phyloP scores from a whole-genome alignment of 2,113 vertebrate genomes.

The Aramus guarauna region DNA sequence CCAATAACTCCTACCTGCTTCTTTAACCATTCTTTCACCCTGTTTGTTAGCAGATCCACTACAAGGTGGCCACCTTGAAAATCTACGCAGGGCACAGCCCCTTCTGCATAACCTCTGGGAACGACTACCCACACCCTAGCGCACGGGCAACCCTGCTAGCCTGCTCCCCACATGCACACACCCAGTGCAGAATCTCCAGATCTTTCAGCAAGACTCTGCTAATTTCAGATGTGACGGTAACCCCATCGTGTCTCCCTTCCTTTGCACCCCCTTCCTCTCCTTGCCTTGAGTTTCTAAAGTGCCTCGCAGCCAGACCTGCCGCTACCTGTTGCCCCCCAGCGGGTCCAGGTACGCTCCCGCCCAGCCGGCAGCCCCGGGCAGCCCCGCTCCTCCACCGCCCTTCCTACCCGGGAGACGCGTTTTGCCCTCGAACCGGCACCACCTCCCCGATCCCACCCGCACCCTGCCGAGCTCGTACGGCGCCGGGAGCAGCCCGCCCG shows the following conservation, averaged over 20 bases:
- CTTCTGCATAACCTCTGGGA: not conserved
- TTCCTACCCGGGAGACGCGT: not conserved
- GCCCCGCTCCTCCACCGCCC: not conserved
- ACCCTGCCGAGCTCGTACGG: not conserved
- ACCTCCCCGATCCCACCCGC: too few species aligned
- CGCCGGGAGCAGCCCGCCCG: not conserved
- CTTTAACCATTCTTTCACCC: not conserved
- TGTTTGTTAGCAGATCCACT: not conserved
- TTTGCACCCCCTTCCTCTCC: not conserved
- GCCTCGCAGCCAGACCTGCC: not conserved
- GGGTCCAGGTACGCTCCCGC: not conserved
- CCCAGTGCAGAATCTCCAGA: not conserved
- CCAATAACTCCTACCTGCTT: not conserved
- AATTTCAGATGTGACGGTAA: not conserved
- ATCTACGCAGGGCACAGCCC: not conserved
- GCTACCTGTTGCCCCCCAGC: not conserved
- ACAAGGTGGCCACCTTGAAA: not conserved
- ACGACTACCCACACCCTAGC: accelerated
- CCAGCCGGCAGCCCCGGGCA: not conserved
- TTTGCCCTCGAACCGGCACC: not conserved
- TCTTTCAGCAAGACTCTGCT: not conserved
- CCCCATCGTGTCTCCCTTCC: not conserved
- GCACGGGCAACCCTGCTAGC: accelerated
- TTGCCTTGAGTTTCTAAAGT: not conserved
- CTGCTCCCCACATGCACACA: not conserved